These are phyloP conservation scores for Hyaena hyaena DNA, from an alignment of 2,113 vertebrate species.

Conservation along the genomic window DNA sequence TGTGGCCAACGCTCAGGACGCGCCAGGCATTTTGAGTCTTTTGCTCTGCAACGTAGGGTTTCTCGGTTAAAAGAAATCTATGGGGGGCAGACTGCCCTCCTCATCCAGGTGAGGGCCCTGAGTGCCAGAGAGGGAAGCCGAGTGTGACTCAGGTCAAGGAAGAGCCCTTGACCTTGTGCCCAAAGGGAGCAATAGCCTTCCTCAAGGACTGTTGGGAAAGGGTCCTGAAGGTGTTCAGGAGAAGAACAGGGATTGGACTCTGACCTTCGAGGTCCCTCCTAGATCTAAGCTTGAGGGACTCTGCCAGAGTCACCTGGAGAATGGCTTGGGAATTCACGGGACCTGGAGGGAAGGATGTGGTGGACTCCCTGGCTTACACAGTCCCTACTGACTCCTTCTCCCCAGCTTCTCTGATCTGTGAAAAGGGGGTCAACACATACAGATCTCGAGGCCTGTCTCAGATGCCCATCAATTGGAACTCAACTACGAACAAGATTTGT, in stretches of 20 bases:
- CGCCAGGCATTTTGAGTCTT: not conserved
- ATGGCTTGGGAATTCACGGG: not conserved
- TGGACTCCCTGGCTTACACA: not conserved
- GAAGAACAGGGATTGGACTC: not conserved
- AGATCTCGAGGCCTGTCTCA: fast-evolving
- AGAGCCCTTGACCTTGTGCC: not conserved
- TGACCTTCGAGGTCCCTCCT: not conserved
- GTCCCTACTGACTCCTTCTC: not conserved
- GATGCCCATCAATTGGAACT: fast-evolving
- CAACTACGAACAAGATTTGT: fast-evolving
- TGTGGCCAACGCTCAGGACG: too few relatives aligned
- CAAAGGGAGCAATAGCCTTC: not conserved
- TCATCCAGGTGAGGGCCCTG: not conserved
- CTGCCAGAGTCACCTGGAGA: not conserved
- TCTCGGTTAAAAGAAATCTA: not conserved
- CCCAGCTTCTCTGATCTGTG: not conserved
- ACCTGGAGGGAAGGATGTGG: not conserved
- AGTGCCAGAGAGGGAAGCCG: not conserved
- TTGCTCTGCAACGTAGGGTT: not conserved
- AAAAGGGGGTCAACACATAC: fast-evolving
- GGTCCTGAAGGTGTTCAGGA: not conserved
- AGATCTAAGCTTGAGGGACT: not conserved
- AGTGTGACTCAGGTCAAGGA: not conserved
- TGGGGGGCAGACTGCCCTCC: not conserved
- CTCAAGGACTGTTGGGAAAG: not conserved